Evolutionary conservation across 2,888 invertebrate genomes (phyloP).

Genomic region (Acleris cristana): DNA sequence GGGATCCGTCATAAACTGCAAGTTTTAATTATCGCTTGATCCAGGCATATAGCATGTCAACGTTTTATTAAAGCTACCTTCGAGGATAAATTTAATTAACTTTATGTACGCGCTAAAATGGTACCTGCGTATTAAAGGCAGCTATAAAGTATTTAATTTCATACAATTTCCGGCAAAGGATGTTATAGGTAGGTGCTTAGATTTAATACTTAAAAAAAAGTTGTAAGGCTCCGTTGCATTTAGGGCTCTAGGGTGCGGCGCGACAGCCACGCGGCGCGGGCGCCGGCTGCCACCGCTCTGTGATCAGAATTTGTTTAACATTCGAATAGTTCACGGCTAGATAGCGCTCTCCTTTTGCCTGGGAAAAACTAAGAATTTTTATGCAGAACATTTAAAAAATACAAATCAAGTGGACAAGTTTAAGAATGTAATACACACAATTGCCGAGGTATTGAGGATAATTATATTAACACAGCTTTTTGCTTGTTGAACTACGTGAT

Average conservation of each 20-base stretch:
- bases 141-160: slow-evolving; percentile 12
- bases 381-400: slow-evolving; percentile 72
- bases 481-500: not conserved
- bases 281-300: slow-evolving; percentile 49
- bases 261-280: slow-evolving; percentile 6
- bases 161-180: slow-evolving; percentile 12
- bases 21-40: slow-evolving; percentile 12
- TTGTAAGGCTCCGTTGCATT: not conserved
- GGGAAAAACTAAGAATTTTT: slow-evolving; percentile 79
- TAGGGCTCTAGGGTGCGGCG: not conserved
- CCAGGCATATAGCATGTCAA: not conserved
- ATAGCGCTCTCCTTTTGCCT: slow-evolving; percentile 73
- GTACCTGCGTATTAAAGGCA: slow-evolving; percentile 4
- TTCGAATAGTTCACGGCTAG: slow-evolving; percentile 69
- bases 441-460: slow-evolving; percentile 1
- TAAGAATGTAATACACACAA: slow-evolving; percentile 56
- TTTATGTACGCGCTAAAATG: slow-evolving; percentile 10
- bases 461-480: not conserved
- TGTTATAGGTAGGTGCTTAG: slow-evolving; percentile 1
- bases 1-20: slow-evolving; percentile 15
- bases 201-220: not conserved
- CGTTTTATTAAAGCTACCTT: slow-evolving; percentile 4
- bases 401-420: slow-evolving; percentile 71
- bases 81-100: slow-evolving; percentile 11
- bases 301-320: slow-evolving; percentile 79